Base-by-base conservation (phyloP, 1,140 invertebrate genomes). In the Caligus rogercresseyi region DNA sequence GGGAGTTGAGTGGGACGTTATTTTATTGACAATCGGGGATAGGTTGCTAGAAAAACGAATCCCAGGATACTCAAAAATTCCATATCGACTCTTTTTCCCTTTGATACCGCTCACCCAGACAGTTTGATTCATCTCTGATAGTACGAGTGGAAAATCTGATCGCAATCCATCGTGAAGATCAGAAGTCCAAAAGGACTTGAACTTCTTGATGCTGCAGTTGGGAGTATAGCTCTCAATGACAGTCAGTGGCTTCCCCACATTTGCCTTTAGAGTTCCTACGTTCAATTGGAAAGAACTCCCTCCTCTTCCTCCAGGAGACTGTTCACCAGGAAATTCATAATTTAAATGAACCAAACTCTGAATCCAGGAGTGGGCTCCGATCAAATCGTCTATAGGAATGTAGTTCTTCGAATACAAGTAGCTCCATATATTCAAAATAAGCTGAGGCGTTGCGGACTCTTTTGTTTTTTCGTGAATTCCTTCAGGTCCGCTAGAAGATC, bases 141-240 rank as follows among this genome's bases (percentile, higher is more conserved):
- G 24, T 2, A 56, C 20, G 20, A 23, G 15, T 1, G 54, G 19
- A 20, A 56, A 56, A 56, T 56, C 20, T 4, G 24, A 14, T n/a
- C 26, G 21, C 16, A 24, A 60, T 21, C 57, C 57, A 11, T 60
- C 26, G 21, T 60, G 57, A 15, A 60, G 18, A 19, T 60, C 57
- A 53, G 57, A 60, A 1, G 23, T 60, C 23, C 57, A 25, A 43
- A 60, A 60, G 2, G 53, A 11, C n/a, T 43, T 43, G n/a, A 11
- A 43, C 31, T 43, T 43, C 7, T 43, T 11, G 31, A n/a, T 11
- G n/a, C n/a, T 43, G 31, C 7, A n/a, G 31, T 43, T 43, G n/a
- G 7, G 7, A 43, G n/a, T 43, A 11, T n/a, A n/a, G n/a, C 31
- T 43, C n/a, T 43, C n/a, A 11, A 7, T 11, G 31, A 11, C 31